Percentiles rank a stretch among this genome's conserved stretches.
Evolutionary conservation across 2,797 vertebrate species (phyloP).

Genomic region (Darevskia nairensis): DNA sequence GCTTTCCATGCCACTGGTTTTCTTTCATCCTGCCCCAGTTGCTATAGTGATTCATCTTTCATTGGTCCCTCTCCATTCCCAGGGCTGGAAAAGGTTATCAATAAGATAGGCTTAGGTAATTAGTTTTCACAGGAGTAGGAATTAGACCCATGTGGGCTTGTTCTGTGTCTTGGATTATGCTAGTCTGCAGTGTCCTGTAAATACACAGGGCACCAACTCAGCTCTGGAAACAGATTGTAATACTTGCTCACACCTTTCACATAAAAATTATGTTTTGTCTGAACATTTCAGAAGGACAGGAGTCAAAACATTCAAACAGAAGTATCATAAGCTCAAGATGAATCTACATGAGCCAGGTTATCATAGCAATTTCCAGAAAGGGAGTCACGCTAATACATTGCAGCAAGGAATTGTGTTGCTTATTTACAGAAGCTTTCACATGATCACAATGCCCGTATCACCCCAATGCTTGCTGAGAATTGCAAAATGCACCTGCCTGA

Average conservation of each 20-base stretch:
- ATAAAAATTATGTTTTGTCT: background rate
- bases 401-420: background rate
- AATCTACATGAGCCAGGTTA: background rate
- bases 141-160: background rate
- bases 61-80: background rate
- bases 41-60: background rate
- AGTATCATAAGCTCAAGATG: background rate
- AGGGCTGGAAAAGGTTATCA: background rate
- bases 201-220: background rate
- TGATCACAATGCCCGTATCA: background rate
- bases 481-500: background rate
- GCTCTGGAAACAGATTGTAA: background rate
- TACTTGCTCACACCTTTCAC: background rate
- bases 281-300: background rate
- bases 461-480: background rate
- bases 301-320: background rate
- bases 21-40: background rate
- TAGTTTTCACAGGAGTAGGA: background rate
- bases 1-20: background rate
- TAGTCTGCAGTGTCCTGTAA: background rate
- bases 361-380: background rate
- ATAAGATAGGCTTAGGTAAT: background rate
- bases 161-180: background rate
- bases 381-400: background rate
- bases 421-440: background rate